Evolutionary conservation across 1,140 invertebrate species (phyloP).

Genomic region (Pseudachorutes palmiensis): DNA sequence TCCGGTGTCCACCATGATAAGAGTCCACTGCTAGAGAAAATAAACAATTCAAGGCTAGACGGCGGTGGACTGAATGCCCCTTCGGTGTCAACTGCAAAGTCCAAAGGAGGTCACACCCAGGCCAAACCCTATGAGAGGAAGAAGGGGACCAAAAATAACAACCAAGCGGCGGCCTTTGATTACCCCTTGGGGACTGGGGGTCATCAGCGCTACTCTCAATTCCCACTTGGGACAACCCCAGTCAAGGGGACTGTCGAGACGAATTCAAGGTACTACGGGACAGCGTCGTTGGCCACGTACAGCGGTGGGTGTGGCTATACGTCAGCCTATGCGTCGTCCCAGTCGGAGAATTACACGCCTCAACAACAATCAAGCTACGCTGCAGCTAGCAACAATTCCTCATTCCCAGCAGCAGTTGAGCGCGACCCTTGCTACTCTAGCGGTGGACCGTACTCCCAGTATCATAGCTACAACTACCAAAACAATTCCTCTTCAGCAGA

Average conservation of each 20-base stretch:
- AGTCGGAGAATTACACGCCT: not conserved
- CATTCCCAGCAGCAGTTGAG: too few relatives aligned
- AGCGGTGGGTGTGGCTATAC: not conserved
- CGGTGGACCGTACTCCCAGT: not conserved
- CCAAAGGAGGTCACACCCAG: not conserved
- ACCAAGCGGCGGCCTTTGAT: not conserved
- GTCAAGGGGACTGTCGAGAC: not conserved
- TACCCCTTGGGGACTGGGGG: not conserved
- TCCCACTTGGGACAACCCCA: not conserved
- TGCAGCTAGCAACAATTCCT: not conserved
- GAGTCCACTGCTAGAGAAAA: constrained; percentile 31
- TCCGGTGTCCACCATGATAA: constrained; percentile 18
- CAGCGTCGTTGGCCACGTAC: not conserved
- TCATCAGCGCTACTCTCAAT: not conserved
- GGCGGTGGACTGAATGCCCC: not conserved
- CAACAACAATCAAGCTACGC: too few relatives aligned
- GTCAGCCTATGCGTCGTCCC: not conserved
- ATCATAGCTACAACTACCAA: not conserved
- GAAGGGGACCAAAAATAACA: constrained; percentile 1
- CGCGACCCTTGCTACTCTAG: not conserved
- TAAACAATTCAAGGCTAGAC: constrained; percentile 17
- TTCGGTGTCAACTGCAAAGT: not conserved
- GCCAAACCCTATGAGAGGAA: not conserved
- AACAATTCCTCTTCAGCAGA: too few relatives aligned
- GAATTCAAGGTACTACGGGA: not conserved